A percentile compares a stretch with the other conserved stretches of the same genome.
Evolutionary conservation across 1,140 invertebrate genomes (phyloP).

Genomic region (Drosophila burlai): DNA sequence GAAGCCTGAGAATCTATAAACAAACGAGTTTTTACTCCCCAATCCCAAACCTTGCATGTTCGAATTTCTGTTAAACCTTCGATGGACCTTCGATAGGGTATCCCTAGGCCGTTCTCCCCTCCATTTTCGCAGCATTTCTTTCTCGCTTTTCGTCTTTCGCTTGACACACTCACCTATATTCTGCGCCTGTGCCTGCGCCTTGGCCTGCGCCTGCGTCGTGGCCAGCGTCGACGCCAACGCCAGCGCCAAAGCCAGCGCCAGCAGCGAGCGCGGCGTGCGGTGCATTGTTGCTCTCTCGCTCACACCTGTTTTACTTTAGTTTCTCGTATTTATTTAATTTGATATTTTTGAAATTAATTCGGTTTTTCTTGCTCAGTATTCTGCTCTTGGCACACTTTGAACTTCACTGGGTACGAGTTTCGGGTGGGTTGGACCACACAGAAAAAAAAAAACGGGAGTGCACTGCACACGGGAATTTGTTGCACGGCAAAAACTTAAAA

Average conservation of each 20-base stretch:
- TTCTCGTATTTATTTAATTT: conserved; percentile 3
- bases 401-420: conserved; percentile 39
- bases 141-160: conserved; percentile 65
- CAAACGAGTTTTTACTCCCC: too few relatives aligned
- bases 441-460: conserved; percentile 18
- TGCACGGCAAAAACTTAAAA: conserved; percentile 32
- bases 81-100: conserved; percentile 19
- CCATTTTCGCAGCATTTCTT: conserved; percentile 19
- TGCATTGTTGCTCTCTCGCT: conserved; percentile 64
- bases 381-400: conserved; percentile 44
- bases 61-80: not conserved
- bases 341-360: conserved; percentile 6
- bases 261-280: conserved; percentile 59
- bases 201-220: conserved; percentile 17
- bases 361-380: conserved; percentile 5
- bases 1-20: not conserved
- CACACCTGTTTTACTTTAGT: conserved; percentile 26
- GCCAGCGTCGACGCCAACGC: conserved; percentile 25
- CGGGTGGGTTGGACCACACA: conserved; percentile 6
- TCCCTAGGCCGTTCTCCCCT: conserved; percentile 16
- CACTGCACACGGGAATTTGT: conserved; percentile 27
- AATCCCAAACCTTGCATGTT: not conserved
- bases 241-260: conserved; percentile 46
- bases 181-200: conserved; percentile 66
- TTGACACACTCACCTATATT: conserved; percentile 83